These are phyloP conservation scores for Caenorhabditis uteleia DNA, from an alignment of 2,888 invertebrate species.

Conservation along the genomic window DNA sequence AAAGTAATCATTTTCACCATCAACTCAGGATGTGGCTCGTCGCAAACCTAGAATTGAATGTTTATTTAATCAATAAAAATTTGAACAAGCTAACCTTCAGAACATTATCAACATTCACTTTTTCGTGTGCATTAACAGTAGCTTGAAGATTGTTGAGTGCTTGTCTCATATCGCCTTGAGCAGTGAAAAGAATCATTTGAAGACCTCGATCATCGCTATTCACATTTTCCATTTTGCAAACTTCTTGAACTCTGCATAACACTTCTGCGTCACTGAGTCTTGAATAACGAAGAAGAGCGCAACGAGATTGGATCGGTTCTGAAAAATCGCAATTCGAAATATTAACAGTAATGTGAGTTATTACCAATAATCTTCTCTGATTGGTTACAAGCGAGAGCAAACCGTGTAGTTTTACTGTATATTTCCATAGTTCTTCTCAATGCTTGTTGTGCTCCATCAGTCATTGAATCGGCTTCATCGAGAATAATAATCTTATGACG, in stretches of 20 bases:
- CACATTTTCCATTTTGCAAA: slow-evolving; percentile 70
- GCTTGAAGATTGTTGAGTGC: slow-evolving; percentile 75
- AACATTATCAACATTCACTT: slow-evolving; percentile 90
- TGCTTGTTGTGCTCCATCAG: slow-evolving; percentile 92
- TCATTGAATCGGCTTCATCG: slow-evolving; percentile 89
- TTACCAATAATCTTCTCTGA: slow-evolving; percentile 91
- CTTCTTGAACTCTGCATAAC: slow-evolving; percentile 80
- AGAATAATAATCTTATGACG: slow-evolving; percentile 94
- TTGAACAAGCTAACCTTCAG: slow-evolving; percentile 78
- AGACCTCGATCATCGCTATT: slow-evolving; percentile 89
- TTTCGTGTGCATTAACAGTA: slow-evolving; percentile 87
- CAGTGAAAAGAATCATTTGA: slow-evolving; percentile 94
- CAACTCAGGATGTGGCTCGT: slow-evolving; percentile 94
- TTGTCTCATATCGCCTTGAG: slow-evolving; percentile 97
- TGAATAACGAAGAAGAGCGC: slow-evolving; percentile 92
- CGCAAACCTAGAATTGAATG: slow-evolving; percentile 79
- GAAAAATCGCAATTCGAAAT: slow-evolving; percentile 16
- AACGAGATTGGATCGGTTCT: slow-evolving; percentile 97
- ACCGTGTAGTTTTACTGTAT: slow-evolving; percentile 93
- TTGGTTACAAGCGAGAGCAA: slow-evolving; percentile 96
- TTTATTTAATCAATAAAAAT: not conserved
- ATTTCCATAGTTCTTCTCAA: slow-evolving; percentile 97
- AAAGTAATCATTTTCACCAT: slow-evolving; percentile 88
- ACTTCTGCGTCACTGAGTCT: slow-evolving; percentile 89
- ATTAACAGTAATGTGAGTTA: not conserved